These are phyloP conservation scores for Bombus confusus DNA, from an alignment of 1,140 invertebrate species.

Conservation along the genomic window DNA sequence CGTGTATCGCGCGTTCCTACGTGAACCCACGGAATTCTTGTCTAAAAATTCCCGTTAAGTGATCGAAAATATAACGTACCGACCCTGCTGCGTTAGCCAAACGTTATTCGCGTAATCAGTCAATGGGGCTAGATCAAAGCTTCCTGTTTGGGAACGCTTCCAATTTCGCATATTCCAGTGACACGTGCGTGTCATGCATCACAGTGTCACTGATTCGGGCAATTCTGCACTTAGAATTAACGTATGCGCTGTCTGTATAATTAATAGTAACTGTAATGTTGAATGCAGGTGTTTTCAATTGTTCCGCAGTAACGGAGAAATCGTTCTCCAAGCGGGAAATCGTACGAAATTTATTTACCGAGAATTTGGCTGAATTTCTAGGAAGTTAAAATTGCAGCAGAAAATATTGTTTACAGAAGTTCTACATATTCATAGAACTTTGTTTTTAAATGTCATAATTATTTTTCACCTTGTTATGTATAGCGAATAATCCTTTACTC, in stretches of 20 bases:
- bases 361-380: not conserved
- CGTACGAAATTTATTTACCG: not conserved
- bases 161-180: slow-evolving; percentile 11
- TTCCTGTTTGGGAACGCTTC: not conserved
- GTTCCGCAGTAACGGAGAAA: not conserved
- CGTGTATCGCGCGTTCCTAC: not conserved
- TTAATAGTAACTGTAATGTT: not conserved
- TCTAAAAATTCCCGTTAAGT: not conserved
- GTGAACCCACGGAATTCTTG: not conserved
- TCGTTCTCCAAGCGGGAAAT: not conserved
- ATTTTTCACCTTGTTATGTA: not conserved
- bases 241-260: not conserved
- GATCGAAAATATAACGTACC: not conserved
- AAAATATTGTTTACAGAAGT: not conserved
- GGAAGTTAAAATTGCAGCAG: not conserved
- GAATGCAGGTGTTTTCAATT: not conserved
- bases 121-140: not conserved
- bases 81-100: not conserved
- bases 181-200: not conserved
- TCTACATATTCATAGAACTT: too few relatives aligned
- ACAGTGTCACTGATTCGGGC: not conserved
- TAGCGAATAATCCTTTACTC: not conserved
- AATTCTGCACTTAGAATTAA: slow-evolving; percentile 1
- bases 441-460: not conserved
- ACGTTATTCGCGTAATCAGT: not conserved